Base-by-base conservation (phyloP, 2,113 vertebrate species). In the Atractosteus spatula region DNA sequence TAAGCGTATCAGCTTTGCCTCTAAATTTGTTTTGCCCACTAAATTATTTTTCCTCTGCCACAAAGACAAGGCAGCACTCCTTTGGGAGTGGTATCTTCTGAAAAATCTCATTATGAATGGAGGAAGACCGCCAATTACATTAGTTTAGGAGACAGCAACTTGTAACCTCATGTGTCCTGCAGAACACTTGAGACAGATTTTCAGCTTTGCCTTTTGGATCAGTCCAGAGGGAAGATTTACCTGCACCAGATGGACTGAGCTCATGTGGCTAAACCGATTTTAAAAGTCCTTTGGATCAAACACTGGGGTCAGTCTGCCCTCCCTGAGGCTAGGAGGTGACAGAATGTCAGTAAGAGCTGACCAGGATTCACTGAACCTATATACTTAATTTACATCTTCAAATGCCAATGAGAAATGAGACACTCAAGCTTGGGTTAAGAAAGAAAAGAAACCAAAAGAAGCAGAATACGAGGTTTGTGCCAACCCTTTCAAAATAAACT, bases 201-300 rank as follows among this genome's bases (percentile, higher is more conserved):
- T n/a, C 67, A 54, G 72, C 72, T 74, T 64, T 68, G 68, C 74
- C 69, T 66, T 17, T 43, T 12, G 62, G 66, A 62, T 56, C 67
- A 69, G 13, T 65, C 29, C 62, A 55, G 44, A 44, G 29, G 14
- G 29, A 69, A 57, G 59, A 76, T 69, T 76, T 64, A 69, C 75
- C 66, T 66, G 70, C 70, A 56, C 17, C 70, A 76, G 74, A 76
- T 66, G 66, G 69, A 56, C 65, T 57, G 59, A 62, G 6, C 66
- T 47, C 55, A 57, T 62, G 69, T 12, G 11, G 68, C 68, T 74
- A 74, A 74, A 74, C 55, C 41, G 54, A 67, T 64, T 71, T 29
- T 71, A 44, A 63, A 55, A 10, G 64, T 55, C 62, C 62, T 17
- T 47, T 16, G 12, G n/a, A 29, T 14, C 7, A 71, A 67, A 67